Percentiles rank a stretch among this genome's conserved stretches.
Evolutionary conservation across 1,140 invertebrate species (phyloP).

Genomic region (Lasioglossum baleicum): DNA sequence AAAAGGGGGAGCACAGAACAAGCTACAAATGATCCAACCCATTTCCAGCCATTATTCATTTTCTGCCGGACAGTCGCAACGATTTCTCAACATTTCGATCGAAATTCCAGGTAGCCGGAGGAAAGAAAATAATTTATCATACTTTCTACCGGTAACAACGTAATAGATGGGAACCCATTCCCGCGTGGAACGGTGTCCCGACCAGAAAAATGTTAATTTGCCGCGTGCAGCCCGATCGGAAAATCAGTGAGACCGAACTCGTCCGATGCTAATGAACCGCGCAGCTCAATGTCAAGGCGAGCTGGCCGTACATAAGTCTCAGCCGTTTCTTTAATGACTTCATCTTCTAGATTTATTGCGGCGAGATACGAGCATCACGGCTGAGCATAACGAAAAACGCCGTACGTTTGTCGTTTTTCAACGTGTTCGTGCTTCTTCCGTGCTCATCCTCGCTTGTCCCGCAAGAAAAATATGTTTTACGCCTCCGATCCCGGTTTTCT

Average conservation of each 20-base stretch:
- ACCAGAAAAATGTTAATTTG: constrained; percentile 9
- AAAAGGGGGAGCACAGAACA: too few species aligned
- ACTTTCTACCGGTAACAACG: neutral
- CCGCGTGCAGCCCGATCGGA: neutral
- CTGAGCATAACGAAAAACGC: neutral
- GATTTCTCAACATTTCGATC: neutral
- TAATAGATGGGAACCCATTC: neutral
- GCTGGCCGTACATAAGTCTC: constrained; percentile 11
- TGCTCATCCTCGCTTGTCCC: neutral
- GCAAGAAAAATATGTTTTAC: constrained; percentile 19
- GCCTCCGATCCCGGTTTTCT: neutral
- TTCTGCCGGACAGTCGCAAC: neutral
- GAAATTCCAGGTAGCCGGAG: neutral
- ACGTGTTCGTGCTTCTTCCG: neutral
- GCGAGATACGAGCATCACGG: neutral
- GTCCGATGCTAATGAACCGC: constrained; percentile 41
- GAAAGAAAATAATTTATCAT: neutral
- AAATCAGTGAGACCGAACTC: constrained; percentile 7
- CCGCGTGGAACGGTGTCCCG: neutral
- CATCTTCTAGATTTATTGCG: constrained; percentile 41
- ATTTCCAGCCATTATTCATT: neutral
- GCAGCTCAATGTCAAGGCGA: constrained; percentile 36
- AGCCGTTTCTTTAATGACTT: constrained; percentile 43
- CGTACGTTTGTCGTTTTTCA: constrained; percentile 1
- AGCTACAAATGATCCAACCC: too few species aligned